Evolutionary conservation across 2,888 invertebrate species (phyloP), one percentile per base, ranked within the genome.

Genomic region (Microctonus aethiopoides): DNA sequence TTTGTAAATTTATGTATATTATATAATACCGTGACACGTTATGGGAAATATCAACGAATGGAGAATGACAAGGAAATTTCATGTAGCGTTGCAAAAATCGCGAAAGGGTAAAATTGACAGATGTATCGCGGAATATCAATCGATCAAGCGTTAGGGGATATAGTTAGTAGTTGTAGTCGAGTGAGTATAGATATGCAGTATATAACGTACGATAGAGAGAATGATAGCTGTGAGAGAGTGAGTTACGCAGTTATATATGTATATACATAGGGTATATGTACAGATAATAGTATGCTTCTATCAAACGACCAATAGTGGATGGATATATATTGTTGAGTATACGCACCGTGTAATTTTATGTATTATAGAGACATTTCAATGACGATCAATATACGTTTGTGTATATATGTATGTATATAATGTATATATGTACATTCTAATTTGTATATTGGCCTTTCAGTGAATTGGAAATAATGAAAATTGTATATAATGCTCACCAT

Each of bases 101-200:
- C 76, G 77, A 76, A 79, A 79, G 83, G 80, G 80, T 70, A 67
- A 67, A 67, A 64, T 67, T 67, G 70, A 70, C 66, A 70, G 56
- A 70, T 70, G 70, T 64, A 71, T 46, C 51, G 52, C 60, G 54
- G 60, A n/a, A 71, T 71, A 67, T 71, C 64, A 71, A 71, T 71
- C 71, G 70, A 70, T 70, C 66, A 62, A 46, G 29, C 36, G 46
- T 5, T 5, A 29, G 29, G 3, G 52, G 41, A 39, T 52, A 39
- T 34, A 11, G 51, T 13, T 11, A 39, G 34, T 36, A 52, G 52
- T 3, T 29, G 29, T 36, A 60, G 52, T 3, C 29, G 29, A 5
- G 29, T 5, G 29, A 7, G 7, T 5, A 29, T 29, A 29, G 4
- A 29, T 29, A 29, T 7, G n/a, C n/a, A 29, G n/a, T 5, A 7